Conservation (phyloP, 2,888 invertebrate genomes). For the Cacoxenus indagator region DNA sequence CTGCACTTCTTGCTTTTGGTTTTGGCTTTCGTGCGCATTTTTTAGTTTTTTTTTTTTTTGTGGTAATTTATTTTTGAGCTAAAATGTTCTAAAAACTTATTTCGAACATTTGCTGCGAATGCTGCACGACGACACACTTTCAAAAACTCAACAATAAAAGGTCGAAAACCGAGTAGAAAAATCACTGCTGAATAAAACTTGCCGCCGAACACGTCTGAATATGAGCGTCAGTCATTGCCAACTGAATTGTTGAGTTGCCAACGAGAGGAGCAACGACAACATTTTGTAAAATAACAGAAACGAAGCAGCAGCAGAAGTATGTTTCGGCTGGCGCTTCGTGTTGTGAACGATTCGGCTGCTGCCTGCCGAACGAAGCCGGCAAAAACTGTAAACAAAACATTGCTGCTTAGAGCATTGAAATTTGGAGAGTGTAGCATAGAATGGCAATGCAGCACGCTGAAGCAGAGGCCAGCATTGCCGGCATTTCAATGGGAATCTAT, state of each 20-base stretch:
- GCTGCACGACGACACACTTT: slow-evolving; percentile 34
- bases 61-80: not conserved
- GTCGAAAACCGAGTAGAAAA: not conserved
- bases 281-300: not conserved
- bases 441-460: not conserved
- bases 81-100: slow-evolving; percentile 47
- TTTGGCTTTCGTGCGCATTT: not conserved
- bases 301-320: not conserved
- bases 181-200: slow-evolving; percentile 12
- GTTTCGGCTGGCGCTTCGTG: not conserved
- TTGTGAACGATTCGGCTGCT: not conserved
- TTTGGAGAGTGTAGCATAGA: not conserved
- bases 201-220: slow-evolving; percentile 48
- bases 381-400: not conserved
- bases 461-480: slow-evolving; percentile 36
- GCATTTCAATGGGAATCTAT: slow-evolving; percentile 27
- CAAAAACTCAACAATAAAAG: slow-evolving; percentile 53
- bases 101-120: slow-evolving; percentile 48
- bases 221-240: slow-evolving; percentile 55
- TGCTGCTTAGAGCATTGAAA: not conserved
- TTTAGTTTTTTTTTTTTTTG: not conserved
- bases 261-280: slow-evolving; percentile 20
- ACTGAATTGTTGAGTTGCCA: slow-evolving; percentile 44
- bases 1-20: not conserved
- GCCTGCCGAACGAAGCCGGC: not conserved